phyloP scores from a whole-genome alignment of 2,797 vertebrate genomes.

The Pantherophis vulpinus region DNA sequence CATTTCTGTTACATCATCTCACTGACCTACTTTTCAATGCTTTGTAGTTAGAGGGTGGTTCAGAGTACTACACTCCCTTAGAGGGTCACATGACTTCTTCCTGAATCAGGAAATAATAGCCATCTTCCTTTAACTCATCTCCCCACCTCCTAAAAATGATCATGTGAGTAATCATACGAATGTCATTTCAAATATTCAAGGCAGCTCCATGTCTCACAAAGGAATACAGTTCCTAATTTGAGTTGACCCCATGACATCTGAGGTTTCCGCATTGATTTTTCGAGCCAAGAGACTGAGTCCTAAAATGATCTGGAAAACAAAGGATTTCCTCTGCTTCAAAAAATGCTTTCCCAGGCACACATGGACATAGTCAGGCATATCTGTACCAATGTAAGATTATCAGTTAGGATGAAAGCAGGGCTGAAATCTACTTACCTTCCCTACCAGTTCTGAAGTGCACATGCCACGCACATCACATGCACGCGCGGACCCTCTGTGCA shows the following conservation, averaged over 20 bases:
- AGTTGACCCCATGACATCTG: slow-evolving; percentile 14
- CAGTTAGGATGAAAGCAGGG: background rate
- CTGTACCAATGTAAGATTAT: background rate
- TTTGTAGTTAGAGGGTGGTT: background rate
- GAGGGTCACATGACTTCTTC: background rate
- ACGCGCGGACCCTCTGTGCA: too few species aligned
- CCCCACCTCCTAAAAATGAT: background rate
- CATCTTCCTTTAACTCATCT: background rate
- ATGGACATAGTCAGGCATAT: background rate
- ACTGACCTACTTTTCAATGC: background rate
- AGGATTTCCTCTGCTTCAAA: background rate
- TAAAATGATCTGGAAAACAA: background rate
- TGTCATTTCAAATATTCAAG: slow-evolving; percentile 29
- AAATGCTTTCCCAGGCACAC: background rate
- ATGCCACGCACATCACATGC: too few species aligned
- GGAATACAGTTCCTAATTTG: slow-evolving; percentile 9
- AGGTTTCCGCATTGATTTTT: slow-evolving; percentile 6
- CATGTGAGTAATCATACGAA: slow-evolving; percentile 4
- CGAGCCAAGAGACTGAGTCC: background rate
- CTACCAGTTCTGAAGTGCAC: too few species aligned
- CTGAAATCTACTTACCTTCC: too few species aligned
- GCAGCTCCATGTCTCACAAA: slow-evolving; percentile 12
- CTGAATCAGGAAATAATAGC: background rate
- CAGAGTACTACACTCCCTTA: background rate
- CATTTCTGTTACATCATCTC: background rate